These are phyloP conservation scores for Hemicordylus capensis DNA, from an alignment of 2,113 vertebrate species.

Conservation along the genomic window DNA sequence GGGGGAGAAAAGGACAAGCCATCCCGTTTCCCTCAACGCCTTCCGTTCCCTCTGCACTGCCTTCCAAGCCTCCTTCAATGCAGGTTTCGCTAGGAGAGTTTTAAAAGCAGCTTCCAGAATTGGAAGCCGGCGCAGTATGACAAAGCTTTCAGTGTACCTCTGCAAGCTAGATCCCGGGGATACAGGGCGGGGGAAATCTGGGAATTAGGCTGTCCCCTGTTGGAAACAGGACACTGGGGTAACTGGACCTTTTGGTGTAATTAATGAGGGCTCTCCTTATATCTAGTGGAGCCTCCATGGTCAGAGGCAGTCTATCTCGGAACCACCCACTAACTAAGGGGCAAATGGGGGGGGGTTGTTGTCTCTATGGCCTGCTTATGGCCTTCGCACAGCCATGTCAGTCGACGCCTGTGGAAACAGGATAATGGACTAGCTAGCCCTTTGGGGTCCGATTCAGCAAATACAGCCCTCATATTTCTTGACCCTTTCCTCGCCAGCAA, in stretches of 20 bases:
- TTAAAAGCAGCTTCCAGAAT: not conserved
- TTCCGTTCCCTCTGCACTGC: not conserved
- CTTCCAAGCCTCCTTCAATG: not conserved
- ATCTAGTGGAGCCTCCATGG: no score
- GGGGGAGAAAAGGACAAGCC: rapidly evolving
- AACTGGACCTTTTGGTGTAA: no score
- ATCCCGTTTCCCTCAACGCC: rapidly evolving
- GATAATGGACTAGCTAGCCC: not conserved
- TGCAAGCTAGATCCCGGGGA: no score
- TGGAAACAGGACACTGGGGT: not conserved
- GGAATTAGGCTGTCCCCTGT: not conserved
- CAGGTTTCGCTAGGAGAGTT: not conserved
- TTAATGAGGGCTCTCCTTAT: no score
- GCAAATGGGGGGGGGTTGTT: no score
- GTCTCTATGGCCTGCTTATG: no score
- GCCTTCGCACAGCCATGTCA: no score
- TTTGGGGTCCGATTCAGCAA: not conserved
- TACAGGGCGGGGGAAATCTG: no score
- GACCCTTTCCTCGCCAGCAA: not conserved
- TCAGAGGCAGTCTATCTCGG: no score
- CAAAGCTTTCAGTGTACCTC: not conserved
- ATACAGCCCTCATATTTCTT: not conserved
- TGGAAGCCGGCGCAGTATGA: not conserved
- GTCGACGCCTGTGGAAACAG: no score
- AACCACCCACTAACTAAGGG: no score